Conservation (phyloP, 2,113 vertebrate species). For the Synodontis membranacea region DNA sequence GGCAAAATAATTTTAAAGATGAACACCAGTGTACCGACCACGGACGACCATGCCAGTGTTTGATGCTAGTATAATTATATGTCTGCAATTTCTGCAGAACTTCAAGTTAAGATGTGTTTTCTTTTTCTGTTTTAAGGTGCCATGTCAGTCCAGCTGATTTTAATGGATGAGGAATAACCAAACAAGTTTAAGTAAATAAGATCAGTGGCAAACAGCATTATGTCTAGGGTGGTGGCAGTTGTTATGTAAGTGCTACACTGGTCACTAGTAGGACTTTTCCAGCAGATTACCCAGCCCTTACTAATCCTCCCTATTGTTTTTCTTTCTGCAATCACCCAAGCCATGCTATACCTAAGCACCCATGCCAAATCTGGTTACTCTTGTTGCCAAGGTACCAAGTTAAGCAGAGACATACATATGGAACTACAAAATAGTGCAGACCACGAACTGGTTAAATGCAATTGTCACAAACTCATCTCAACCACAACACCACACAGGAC, state of each 20-base stretch:
- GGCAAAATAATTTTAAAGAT: slow-evolving; percentile 5
- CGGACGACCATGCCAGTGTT: background rate
- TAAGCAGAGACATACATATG: background rate
- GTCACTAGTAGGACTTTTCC: background rate
- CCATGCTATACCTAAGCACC: background rate
- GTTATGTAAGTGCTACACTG: background rate
- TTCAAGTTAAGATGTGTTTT: background rate
- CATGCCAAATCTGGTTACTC: background rate
- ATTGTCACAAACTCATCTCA: background rate
- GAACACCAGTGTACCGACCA: background rate
- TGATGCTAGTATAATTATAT: background rate
- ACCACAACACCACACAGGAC: too few species aligned
- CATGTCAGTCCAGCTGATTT: background rate
- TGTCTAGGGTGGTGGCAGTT: background rate
- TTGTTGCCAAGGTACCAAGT: background rate
- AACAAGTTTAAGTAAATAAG: slow-evolving; percentile 3
- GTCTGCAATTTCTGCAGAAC: background rate
- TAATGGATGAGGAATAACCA: slow-evolving; percentile 16
- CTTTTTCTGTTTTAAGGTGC: background rate
- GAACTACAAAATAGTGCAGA: background rate
- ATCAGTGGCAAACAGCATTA: background rate
- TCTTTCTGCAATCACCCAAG: background rate
- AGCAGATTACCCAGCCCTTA: background rate
- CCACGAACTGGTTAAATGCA: background rate
- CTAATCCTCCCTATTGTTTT: background rate